These are phyloP conservation scores for Mechanitis mazaeus DNA, from an alignment of 2,888 invertebrate genomes.

Conservation along the genomic window DNA sequence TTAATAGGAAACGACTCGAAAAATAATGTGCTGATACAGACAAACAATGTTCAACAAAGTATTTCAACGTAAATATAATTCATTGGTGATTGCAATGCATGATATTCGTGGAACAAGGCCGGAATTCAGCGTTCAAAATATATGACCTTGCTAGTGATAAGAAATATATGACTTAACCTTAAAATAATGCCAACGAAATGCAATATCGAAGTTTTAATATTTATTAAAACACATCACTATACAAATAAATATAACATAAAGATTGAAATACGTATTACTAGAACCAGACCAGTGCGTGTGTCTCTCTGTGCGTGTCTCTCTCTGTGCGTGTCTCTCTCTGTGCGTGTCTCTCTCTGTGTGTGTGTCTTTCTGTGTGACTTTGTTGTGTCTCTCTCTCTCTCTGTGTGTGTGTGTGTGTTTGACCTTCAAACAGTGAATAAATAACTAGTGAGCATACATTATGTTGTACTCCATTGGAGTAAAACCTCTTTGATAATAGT, in stretches of 20 bases:
- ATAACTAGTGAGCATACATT: background rate
- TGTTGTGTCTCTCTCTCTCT: no score
- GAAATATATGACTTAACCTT: background rate
- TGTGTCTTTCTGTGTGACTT: no score
- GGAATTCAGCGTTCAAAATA: slow-evolving; percentile 23
- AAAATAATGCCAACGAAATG: no score
- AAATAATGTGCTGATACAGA: no score
- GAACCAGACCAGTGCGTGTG: slow-evolving; percentile 12
- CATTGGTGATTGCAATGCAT: slow-evolving; percentile 16
- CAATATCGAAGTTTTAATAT: no score
- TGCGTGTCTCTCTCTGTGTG: no score
- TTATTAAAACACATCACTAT: no score
- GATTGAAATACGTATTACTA: slow-evolving; percentile 19
- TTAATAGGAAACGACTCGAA: no score
- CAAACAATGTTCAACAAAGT: background rate
- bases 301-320: no score
- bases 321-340: no score
- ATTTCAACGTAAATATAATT: slow-evolving; percentile 14
- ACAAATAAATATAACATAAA: no score
- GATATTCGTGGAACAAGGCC: slow-evolving; percentile 23
- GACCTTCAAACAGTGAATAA: slow-evolving; percentile 12
- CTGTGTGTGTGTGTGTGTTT: slow-evolving; percentile 3
- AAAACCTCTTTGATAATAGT: slow-evolving; percentile 12
- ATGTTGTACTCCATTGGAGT: slow-evolving; percentile 5
- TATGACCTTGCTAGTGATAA: slow-evolving; percentile 27